Evolutionary conservation across 2,113 vertebrate species (phyloP).

Genomic region (Reinhardtius hippoglossoides): DNA sequence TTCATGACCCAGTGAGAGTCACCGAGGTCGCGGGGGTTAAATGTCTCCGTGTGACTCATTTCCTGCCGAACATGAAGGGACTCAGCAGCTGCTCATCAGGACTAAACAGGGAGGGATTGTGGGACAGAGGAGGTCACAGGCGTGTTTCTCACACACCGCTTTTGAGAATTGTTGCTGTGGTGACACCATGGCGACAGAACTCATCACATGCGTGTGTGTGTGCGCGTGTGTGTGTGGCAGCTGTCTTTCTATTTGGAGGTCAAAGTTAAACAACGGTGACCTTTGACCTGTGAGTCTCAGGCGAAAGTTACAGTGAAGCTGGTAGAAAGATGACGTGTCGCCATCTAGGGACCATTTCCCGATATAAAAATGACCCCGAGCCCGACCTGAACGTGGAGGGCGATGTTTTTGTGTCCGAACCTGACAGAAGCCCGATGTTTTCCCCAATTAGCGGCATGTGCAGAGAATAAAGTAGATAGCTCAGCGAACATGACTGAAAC

Average conservation of each 20-base stretch:
- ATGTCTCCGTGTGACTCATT: conserved; percentile 71
- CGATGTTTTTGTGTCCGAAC: too few species aligned
- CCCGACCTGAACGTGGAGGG: too few species aligned
- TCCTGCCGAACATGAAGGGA: conserved; percentile 73
- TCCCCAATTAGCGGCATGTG: too few species aligned
- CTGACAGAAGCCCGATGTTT: too few species aligned
- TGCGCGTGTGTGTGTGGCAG: background rate
- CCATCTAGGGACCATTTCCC: too few species aligned
- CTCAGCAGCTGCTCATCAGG: conserved; percentile 70
- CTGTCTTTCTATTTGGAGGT: conserved; percentile 2
- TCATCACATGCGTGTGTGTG: conserved; percentile 3
- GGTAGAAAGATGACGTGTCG: background rate
- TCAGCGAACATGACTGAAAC: too few species aligned
- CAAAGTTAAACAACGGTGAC: conserved; percentile 24
- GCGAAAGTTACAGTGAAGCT: too few species aligned
- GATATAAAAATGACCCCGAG: too few species aligned
- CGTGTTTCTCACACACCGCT: background rate
- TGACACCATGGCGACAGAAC: conserved; percentile 29
- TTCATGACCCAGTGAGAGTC: conserved; percentile 49
- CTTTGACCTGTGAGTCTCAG: conserved; percentile 17
- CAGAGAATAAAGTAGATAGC: too few species aligned
- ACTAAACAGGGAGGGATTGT: conserved; percentile 72
- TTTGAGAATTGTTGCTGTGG: conserved; percentile 47
- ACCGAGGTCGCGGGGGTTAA: conserved; percentile 63
- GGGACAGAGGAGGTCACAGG: conserved; percentile 38